phyloP scores from a whole-genome alignment of 2,113 vertebrate genomes.

The Notothenia coriiceps region DNA sequence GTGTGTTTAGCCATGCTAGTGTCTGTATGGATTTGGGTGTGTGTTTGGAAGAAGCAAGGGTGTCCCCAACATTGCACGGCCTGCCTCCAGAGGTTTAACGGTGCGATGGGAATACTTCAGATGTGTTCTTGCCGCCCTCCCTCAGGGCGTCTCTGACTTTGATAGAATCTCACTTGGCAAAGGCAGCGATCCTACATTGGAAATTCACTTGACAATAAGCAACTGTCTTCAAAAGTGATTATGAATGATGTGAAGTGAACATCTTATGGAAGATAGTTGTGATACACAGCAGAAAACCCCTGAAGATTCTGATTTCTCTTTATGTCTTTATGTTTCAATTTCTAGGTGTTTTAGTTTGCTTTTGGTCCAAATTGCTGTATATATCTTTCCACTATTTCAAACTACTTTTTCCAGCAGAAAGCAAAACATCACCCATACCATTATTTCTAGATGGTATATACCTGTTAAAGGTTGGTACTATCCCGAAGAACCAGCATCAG shows the following conservation, averaged over 20 bases:
- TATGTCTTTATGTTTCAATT: neutral
- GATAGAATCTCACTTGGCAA: conserved; percentile 63
- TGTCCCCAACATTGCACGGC: conserved; percentile 18
- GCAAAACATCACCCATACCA: neutral
- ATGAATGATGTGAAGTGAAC: neutral
- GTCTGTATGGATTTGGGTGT: neutral
- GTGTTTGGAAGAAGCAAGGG: neutral
- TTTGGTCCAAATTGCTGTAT: neutral
- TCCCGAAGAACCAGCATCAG: conserved; percentile 30
- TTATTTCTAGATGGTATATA: neutral
- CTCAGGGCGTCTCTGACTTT: conserved; percentile 37
- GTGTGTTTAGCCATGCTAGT: neutral
- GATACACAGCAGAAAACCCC: neutral
- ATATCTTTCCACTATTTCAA: neutral
- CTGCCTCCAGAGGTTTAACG: conserved; percentile 31
- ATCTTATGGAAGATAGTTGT: neutral
- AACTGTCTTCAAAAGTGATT: conserved; percentile 13
- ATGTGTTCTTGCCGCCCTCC: conserved; percentile 37
- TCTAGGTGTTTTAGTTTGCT: neutral
- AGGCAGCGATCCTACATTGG: conserved; percentile 4
- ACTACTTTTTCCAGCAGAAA: neutral
- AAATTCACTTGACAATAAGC: conserved; percentile 21
- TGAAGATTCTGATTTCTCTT: neutral
- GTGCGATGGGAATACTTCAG: conserved; percentile 57
- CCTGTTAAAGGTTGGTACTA: neutral